A percentile compares a stretch with the other conserved stretches of the same genome.
Evolutionary conservation across 1,140 invertebrate genomes (phyloP).

Genomic region (Drosophila rufa): DNA sequence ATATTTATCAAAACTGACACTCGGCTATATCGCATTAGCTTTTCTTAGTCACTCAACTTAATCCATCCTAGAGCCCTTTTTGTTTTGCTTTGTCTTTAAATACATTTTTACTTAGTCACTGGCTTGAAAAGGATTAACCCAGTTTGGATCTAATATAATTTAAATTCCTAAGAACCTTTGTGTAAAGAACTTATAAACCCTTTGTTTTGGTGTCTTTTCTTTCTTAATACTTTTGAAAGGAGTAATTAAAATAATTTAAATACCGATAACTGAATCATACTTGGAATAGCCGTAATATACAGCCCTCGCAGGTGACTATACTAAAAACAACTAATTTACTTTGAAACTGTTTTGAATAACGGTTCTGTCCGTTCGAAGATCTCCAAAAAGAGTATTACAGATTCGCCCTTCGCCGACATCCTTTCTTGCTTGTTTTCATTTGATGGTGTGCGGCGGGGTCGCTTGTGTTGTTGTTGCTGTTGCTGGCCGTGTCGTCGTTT

Average conservation of each 20-base stretch:
- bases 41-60: background rate
- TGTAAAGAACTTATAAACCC: background rate
- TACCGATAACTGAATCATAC: too few species aligned
- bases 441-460: conserved; percentile 15
- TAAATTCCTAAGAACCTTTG: background rate
- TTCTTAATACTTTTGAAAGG: too few species aligned
- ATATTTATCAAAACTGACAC: background rate
- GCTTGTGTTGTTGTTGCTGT: conserved; percentile 14
- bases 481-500: conserved; percentile 11
- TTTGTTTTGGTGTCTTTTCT: too few species aligned
- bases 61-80: background rate
- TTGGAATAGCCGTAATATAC: too few species aligned
- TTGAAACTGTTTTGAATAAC: too few species aligned
- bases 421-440: conserved; percentile 55
- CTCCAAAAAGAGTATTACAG: conserved; percentile 1
- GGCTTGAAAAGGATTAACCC: background rate
- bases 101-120: background rate
- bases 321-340: too few species aligned
- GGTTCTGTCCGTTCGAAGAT: too few species aligned
- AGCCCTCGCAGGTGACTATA: too few species aligned
- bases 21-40: background rate
- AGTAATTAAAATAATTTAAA: too few species aligned
- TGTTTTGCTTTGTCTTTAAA: background rate
- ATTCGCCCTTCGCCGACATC: background rate
- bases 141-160: too few species aligned